Conservation (phyloP, 2,113 vertebrate species). For the Rhinoderma darwinii region DNA sequence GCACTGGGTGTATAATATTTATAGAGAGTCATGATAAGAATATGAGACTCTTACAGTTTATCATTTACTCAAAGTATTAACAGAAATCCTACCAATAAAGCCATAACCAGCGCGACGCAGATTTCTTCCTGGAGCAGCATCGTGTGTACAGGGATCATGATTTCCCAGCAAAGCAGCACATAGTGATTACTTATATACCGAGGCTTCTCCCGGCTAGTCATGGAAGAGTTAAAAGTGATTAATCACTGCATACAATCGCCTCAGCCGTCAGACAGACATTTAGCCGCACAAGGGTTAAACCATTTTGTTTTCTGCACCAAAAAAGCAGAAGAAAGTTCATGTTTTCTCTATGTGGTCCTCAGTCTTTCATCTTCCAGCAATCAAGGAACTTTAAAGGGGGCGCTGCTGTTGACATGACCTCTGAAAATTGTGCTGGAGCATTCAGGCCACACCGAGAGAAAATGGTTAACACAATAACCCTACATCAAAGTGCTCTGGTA, state of each 20-base stretch:
- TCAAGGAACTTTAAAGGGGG: constrained; percentile 52
- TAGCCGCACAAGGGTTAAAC: constrained; percentile 12
- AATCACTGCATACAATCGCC: neutral
- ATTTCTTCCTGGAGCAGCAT: too few species aligned
- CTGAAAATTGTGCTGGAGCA: constrained; percentile 39
- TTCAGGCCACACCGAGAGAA: constrained; percentile 56
- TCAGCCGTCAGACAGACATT: neutral
- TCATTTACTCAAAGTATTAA: too few species aligned
- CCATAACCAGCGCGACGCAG: too few species aligned
- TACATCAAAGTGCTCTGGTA: constrained; percentile 43
- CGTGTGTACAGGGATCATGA: too few species aligned
- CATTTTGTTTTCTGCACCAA: constrained; percentile 1
- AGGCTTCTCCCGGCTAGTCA: neutral
- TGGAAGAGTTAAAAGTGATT: constrained; percentile 10
- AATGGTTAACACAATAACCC: constrained; percentile 52
- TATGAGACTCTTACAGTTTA: too few species aligned
- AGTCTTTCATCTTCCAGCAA: constrained; percentile 55
- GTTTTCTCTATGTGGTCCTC: constrained; percentile 20
- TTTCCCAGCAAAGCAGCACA: too few species aligned
- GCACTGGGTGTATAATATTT: too few species aligned
- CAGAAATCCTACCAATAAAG: too few species aligned
- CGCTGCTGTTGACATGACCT: constrained; percentile 52
- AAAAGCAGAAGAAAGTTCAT: constrained; percentile 29
- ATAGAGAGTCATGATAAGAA: too few species aligned
- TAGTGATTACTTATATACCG: neutral